Evolutionary conservation across 1,140 invertebrate genomes (phyloP), one percentile per base, ranked within the genome.

Genomic region (Lepidurus arcticus): DNA sequence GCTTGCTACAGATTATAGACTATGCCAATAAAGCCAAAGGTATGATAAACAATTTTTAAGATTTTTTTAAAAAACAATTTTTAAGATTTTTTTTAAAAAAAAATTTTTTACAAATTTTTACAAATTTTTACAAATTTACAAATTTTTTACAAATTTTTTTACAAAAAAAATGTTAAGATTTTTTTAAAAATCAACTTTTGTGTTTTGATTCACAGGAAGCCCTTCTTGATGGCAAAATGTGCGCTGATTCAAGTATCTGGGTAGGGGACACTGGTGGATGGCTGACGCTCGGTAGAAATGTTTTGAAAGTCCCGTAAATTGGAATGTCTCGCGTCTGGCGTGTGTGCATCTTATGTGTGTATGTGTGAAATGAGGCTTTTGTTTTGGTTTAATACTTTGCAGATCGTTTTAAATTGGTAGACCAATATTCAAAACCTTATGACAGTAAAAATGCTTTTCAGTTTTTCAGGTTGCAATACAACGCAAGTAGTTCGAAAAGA

Each of bases 1-100:
- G 97, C 85, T 88, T 99, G 73, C 78, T 92, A 80, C 93, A 97
- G 85, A 97, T 98, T 78, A 97, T 98, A 80, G 90, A 94, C 73
- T 90, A 88, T 78, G 89, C 90, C 11, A 88, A 89, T 77, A 89
- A 89, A 85, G 88, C 88, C 74, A 89, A 89, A 86, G 83, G 85
- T 86, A 80, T 74, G 42, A 26, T 3, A 73, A 47, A 7, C 1
- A 65, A 44, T 42, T 77, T 26, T 3, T 13, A 47, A 77, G 26
- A 47, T 47, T 11, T 47, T 11, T 47, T 47, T 47, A 8, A 0
- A 7, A 47, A 6, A 47, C 1, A 7, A 65, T 65, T 65, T 21
- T n/a, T n/a, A n/a, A n/a, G n/a, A n/a, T n/a, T n/a, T n/a, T n/a
- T n/a, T n/a, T n/a, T n/a, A n/a, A n/a, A n/a, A n/a, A n/a, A n/a